Percentiles rank a stretch among this genome's conserved stretches.
These are phyloP conservation scores for Apogon hyalosoma DNA, from an alignment of 2,797 vertebrate species.

Conservation along the genomic window DNA sequence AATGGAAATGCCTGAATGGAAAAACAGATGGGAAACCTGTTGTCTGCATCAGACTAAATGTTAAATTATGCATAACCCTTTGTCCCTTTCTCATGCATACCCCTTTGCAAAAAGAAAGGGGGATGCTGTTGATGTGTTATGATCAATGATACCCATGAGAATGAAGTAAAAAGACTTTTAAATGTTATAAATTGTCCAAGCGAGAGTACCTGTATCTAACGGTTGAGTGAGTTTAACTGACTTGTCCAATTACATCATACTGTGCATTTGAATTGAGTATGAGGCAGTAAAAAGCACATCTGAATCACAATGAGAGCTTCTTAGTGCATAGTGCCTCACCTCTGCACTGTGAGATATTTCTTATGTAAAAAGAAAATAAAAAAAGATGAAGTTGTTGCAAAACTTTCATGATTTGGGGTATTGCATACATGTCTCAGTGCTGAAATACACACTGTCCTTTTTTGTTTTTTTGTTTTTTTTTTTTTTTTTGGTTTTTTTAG, in stretches of 20 bases:
- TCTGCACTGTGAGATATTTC: too few relatives aligned
- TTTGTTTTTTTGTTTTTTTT: too few relatives aligned
- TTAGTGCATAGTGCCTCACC: too few relatives aligned
- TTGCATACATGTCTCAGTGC: too few relatives aligned
- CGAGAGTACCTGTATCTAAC: not conserved
- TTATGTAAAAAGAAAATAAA: too few relatives aligned
- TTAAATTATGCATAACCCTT: conserved; percentile 48
- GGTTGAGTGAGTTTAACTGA: conserved; percentile 16
- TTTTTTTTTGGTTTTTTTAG: too few relatives aligned
- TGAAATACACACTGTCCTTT: too few relatives aligned
- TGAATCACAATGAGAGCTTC: not conserved
- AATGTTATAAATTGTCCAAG: conserved; percentile 3
- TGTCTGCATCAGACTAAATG: conserved; percentile 19
- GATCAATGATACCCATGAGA: conserved; percentile 9
- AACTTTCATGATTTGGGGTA: too few relatives aligned
- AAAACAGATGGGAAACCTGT: conserved; percentile 48
- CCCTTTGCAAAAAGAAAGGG: conserved; percentile 1
- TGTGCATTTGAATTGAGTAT: conserved; percentile 10
- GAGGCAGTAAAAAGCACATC: not conserved
- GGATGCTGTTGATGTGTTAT: conserved; percentile 16
- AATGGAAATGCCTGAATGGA: conserved; percentile 25
- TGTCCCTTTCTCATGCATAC: conserved; percentile 30
- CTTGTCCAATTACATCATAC: conserved; percentile 7
- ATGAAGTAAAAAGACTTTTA: conserved; percentile 14
- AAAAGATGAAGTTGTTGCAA: too few relatives aligned